Evolutionary conservation across 2,113 vertebrate species (phyloP), one percentile per base, ranked within the genome.

Genomic region (Colistium nudipinnis): DNA sequence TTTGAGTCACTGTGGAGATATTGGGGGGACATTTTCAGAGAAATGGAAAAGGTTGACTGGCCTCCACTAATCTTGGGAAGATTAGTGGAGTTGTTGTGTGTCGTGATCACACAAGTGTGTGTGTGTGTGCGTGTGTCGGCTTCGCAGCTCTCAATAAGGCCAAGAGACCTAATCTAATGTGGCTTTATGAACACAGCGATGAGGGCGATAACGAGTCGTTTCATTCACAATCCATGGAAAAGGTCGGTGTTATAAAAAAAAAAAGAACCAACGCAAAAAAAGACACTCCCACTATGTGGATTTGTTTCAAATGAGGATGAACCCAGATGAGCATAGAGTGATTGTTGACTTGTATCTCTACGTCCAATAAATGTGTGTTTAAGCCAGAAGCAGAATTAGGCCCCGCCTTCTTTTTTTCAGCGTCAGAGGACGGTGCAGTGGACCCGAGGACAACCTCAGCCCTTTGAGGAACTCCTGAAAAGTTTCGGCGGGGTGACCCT

Each of bases 401-500:
- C n/a, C n/a, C n/a, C n/a, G n/a, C n/a, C n/a, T n/a, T n/a, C n/a
- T n/a, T n/a, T n/a, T n/a, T 9, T 19, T 47, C 24, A 16, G 4
- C 39, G 24, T 41, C 13, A 54, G 10, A 14, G 13, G 7, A 2
- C 1, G 20, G 11, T 30, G 62, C 24, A 22, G 44, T 36, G 36
- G 22, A 71, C 25, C 5, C n/a, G 20, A 78, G 74, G 67, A 76
- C 35, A 64, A 28, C 19, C 13, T 16, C 2, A 33, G 44, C 17
- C 44, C 48, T 63, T 44, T 30, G 12, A 38, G 31, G 55, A 31
- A 25, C 25, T 17, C n/a, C 19, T 61, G 45, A 53, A 62, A 65
- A 69, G 60, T 70, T 78, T 41, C 24, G n/a, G n/a, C 20, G 43
- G 20, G 33, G 62, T 31, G 27, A 65, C 36, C 38, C 31, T 43